Evolutionary conservation across 1,140 invertebrate genomes (phyloP), one percentile per base, ranked within the genome.

Genomic region (Diploscapter pachys): DNA sequence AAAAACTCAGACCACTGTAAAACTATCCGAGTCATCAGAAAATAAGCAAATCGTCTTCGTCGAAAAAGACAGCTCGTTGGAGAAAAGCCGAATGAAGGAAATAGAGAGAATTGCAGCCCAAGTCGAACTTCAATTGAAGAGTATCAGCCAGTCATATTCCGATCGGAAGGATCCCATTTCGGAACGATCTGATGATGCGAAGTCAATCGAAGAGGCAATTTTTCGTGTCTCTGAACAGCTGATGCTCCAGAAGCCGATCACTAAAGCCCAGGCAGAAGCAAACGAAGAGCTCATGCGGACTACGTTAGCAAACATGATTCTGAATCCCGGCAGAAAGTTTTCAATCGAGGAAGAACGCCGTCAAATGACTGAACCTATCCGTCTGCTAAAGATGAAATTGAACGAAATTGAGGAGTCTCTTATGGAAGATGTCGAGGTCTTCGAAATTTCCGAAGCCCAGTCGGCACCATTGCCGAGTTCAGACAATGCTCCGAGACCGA

Each of bases 241-340:
- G 11, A 64, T 66, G 6, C 13, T 66, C 11, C 71, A 73, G 9
- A 75, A 78, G 59, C 81, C 83, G 49, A 65, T 83, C 50, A 78
- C 83, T 4, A 69, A 77, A 52, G 83, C 83, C 9, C 82, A 84
- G 49, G 81, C 79, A 48, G 73, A 83, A 56, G 82, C 74, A 8
- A 85, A 74, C 65, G 83, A 85, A 71, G 83, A 84, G 63, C 62
- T 85, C 55, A 63, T 85, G 50, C 74, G 82, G 56, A 77, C 80
- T 63, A 71, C 78, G 9, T 71, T 84, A 11, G 83, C 82, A 4
- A 73, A 84, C 71, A 81, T 81, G 76, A 83, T 83, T 53, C 63
- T 83, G 11, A 85, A 86, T 67, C 69, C 84, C 69, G 8, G 64
- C 6, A 73, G 82, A 78, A 79, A 31, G 48, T 31, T 31, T 31